Base-by-base conservation (phyloP, 2,797 vertebrate species). In the Etheostoma nigrum region DNA sequence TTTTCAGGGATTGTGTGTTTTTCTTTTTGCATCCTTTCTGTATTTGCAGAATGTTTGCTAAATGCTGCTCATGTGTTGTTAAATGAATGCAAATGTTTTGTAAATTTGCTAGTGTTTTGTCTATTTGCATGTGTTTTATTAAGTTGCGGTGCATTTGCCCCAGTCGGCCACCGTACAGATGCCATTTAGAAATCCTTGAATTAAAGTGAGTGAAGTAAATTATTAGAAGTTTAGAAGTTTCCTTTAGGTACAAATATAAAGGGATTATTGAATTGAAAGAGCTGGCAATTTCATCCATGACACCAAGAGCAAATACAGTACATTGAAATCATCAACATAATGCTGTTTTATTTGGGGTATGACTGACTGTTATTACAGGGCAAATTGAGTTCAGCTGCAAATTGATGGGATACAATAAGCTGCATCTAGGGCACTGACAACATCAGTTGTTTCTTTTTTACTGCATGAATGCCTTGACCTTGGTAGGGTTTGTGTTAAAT, bases 381-480 rank as follows among this genome's bases (percentile, higher is more conserved):
- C 69, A 89, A 83, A 82, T 68, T 82, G 77, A 88, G 76, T 87
- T 84, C 73, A 88, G 78, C 61, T 15, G 78, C 52, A 78, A 87
- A 88, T 85, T 68, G 67, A 84, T 85, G 73, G 67, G 59, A 76
- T 72, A 75, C 67, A 84, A 74, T 76, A 68, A 53, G 63, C 81
- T 49, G 66, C 86, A 76, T 78, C 73, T 42, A 36, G 73, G 79
- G 57, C 55, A 53, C 63, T 42, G 69, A 76, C 80, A 72, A 72
- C 33, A 80, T 54, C 48, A 70, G 65, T 78, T 40, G 42, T 74
- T 88, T 87, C 57, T 77, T 77, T 40, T 89, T 84, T 64, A 79
- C 73, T 85, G 79, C 84, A 79, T 72, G 61, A 66, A 66, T 79
- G 76, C 62, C 59, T 73, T 86, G 90, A 90, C 88, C 88, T 90